A percentile compares a stretch with the other conserved stretches of the same genome.
These are phyloP conservation scores for Anabacerthia variegaticeps DNA, from an alignment of 2,797 vertebrate species.

Conservation along the genomic window DNA sequence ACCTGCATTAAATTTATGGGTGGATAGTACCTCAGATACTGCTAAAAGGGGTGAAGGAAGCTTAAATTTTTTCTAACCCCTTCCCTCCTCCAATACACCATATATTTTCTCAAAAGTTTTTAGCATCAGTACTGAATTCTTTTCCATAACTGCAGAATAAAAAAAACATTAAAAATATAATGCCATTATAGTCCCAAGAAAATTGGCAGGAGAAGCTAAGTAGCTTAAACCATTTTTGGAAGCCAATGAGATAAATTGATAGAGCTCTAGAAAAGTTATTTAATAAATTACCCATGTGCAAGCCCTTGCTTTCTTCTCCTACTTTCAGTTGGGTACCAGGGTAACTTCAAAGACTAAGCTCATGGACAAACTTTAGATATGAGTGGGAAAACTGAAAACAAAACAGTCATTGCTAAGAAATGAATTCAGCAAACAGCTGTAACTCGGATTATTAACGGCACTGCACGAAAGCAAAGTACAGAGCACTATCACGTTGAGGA, in stretches of 20 bases:
- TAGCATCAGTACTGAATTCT: background rate
- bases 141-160: background rate
- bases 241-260: background rate
- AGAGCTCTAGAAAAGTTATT: constrained; percentile 1
- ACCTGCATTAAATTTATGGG: background rate
- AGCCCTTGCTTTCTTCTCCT: background rate
- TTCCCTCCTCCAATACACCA: background rate
- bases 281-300: background rate
- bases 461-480: background rate
- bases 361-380: background rate
- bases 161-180: background rate
- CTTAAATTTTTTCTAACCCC: background rate
- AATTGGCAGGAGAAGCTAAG: background rate
- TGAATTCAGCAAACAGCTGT: background rate
- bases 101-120: background rate
- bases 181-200: background rate
- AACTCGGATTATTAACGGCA: background rate
- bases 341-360: background rate
- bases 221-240: constrained; percentile 18
- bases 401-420: background rate
- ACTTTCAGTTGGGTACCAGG: background rate
- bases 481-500: background rate
- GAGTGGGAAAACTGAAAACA: background rate
- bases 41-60: background rate
- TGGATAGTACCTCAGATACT: background rate